Evolutionary conservation across 2,113 vertebrate genomes (phyloP).

Genomic region (Epinephelus cyanopodus): DNA sequence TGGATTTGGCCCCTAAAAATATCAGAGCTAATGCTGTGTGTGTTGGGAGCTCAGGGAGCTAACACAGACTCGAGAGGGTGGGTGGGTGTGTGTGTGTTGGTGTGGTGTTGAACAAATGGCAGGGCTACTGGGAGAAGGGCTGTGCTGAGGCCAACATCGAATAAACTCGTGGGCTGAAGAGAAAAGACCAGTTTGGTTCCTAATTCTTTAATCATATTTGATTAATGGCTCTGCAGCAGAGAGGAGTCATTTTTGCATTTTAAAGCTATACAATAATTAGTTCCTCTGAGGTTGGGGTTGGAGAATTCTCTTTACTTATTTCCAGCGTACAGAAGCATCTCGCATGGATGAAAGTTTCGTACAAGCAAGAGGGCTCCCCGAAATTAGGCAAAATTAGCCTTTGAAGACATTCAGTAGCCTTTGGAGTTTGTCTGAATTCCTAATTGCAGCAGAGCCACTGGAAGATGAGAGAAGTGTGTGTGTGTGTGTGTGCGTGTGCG

Average conservation of each 20-base stretch:
- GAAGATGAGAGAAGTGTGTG: conserved; percentile 54
- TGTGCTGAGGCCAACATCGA: conserved; percentile 49
- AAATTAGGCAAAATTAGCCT: conserved; percentile 83
- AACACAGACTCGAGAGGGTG: conserved; percentile 32
- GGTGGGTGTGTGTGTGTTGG: conserved; percentile 1
- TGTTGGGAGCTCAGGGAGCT: conserved; percentile 72
- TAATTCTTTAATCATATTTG: conserved; percentile 84
- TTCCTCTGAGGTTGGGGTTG: conserved; percentile 83
- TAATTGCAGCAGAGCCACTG: conserved; percentile 65
- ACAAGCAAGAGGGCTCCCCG: conserved; percentile 64
- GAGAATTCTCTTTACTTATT: conserved; percentile 73
- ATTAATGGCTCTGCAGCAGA: conserved; percentile 74
- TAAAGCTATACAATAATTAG: conserved; percentile 84
- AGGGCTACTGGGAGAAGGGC: conserved; percentile 34
- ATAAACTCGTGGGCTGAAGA: conserved; percentile 50
- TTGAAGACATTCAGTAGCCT: conserved; percentile 80
- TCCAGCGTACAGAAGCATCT: conserved; percentile 66
- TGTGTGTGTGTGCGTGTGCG: conserved; percentile 26
- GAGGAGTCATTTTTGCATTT: conserved; percentile 74
- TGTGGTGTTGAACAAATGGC: conserved; percentile 38
- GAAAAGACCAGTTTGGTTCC: conserved; percentile 60
- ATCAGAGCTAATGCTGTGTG: conserved; percentile 66
- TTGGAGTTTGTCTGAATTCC: conserved; percentile 71
- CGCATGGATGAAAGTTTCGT: conserved; percentile 69
- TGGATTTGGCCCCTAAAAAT: conserved; percentile 57